Evolutionary conservation across 2,113 vertebrate genomes (phyloP).

Genomic region (Cyanoderma ruficeps): DNA sequence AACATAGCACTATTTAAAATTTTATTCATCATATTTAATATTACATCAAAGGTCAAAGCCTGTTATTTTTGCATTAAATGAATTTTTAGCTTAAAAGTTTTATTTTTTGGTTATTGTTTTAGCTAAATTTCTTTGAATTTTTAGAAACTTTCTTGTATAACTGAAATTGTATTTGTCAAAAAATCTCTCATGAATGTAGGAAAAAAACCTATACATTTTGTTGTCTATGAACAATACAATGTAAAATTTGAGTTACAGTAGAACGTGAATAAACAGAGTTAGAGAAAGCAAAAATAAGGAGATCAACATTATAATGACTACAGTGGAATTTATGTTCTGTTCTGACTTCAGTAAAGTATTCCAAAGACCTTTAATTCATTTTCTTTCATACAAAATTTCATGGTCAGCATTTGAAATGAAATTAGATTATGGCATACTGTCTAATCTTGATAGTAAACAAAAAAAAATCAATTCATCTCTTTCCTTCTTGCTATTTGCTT

Average conservation of each 20-base stretch:
- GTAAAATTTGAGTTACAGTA: not conserved
- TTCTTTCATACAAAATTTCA: not conserved
- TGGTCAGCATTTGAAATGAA: not conserved
- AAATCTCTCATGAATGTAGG: not conserved
- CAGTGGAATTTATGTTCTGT: not conserved
- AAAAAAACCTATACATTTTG: fast-evolving
- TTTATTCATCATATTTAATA: not conserved
- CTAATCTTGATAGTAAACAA: not conserved
- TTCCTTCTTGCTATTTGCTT: not conserved
- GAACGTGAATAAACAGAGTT: not conserved
- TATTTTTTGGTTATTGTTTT: not conserved
- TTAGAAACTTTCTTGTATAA: not conserved
- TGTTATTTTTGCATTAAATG: not conserved
- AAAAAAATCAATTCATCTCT: not conserved
- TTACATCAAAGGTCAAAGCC: not conserved
- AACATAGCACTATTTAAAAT: not conserved
- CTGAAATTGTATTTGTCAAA: not conserved
- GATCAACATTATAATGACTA: not conserved
- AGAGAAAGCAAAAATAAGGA: not conserved
- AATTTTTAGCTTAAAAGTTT: not conserved
- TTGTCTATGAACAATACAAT: not conserved
- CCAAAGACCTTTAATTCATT: not conserved
- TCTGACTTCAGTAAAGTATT: not conserved
- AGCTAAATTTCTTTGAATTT: not conserved
- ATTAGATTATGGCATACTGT: not conserved